phyloP scores from a whole-genome alignment of 2,888 invertebrate species.

The Caenorhabditis afra region DNA sequence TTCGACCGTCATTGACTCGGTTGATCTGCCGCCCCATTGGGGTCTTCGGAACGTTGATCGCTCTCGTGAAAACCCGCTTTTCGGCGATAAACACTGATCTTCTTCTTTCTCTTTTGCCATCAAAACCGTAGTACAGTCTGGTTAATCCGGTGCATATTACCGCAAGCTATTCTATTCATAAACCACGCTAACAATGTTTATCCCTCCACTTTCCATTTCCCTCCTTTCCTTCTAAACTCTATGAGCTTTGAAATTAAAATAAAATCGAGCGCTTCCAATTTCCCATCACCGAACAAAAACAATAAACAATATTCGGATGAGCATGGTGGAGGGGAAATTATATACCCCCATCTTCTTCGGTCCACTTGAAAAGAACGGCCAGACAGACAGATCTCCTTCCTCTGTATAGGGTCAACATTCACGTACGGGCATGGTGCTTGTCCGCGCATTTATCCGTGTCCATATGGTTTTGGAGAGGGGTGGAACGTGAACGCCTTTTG shows the following conservation, averaged over 20 bases:
- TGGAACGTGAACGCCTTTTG: constrained; percentile 39
- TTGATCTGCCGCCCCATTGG: constrained; percentile 55
- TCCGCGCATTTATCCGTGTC: constrained; percentile 61
- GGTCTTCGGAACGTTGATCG: constrained; percentile 47
- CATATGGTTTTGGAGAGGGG: constrained; percentile 43
- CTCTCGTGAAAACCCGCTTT: constrained; percentile 45
- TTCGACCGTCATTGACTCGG: constrained; percentile 58
- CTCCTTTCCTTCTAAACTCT: too few species aligned
- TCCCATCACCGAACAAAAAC: constrained; percentile 3
- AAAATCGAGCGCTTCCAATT: neutral
- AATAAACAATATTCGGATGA: constrained; percentile 39
- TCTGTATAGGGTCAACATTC: constrained; percentile 44
- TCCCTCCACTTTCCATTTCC: constrained; percentile 21
- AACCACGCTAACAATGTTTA: constrained; percentile 24
- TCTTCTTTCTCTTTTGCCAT: too few species aligned
- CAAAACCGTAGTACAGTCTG: constrained; percentile 18
- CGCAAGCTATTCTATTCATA: constrained; percentile 22
- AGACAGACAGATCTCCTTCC: constrained; percentile 2
- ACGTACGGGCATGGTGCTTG: constrained; percentile 28
- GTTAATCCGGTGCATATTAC: constrained; percentile 40
- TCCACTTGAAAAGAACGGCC: constrained; percentile 10
- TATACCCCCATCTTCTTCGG: constrained; percentile 11
- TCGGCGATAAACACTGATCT: constrained; percentile 3
- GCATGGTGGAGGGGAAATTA: constrained; percentile 35
- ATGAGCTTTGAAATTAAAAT: neutral